Percentiles rank a stretch among this genome's conserved stretches.
These are phyloP conservation scores for Eciton burchellii DNA, from an alignment of 1,140 invertebrate genomes.

Conservation along the genomic window DNA sequence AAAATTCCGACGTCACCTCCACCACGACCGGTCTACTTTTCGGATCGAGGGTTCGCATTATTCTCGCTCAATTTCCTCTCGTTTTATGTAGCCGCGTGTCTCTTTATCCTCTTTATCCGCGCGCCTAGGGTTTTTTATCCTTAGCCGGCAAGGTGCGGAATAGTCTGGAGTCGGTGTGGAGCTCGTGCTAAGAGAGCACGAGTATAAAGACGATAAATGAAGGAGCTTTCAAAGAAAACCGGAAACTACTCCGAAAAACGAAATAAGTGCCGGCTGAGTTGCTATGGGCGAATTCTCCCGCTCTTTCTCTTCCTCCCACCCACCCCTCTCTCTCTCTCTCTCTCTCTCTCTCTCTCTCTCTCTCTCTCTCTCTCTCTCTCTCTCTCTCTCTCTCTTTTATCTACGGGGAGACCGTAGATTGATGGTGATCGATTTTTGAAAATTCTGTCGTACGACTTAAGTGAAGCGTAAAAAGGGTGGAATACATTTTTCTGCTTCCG, in stretches of 20 bases:
- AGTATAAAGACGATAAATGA: slow-evolving; percentile 61
- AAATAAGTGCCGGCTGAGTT: slow-evolving; percentile 56
- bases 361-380: neutral
- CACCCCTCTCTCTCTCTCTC: neutral
- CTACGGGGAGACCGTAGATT: slow-evolving; percentile 15
- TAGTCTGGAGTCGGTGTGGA: slow-evolving; percentile 49
- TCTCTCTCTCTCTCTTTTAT: slow-evolving; percentile 9
- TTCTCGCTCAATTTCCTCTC: slow-evolving; percentile 60
- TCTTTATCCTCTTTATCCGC: slow-evolving; percentile 46
- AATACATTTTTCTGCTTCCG: slow-evolving; percentile 26
- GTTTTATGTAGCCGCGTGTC: slow-evolving; percentile 60
- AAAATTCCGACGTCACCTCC: slow-evolving; percentile 32
- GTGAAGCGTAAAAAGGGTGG: slow-evolving; percentile 21
- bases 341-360: slow-evolving; percentile 6
- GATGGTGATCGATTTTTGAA: slow-evolving; percentile 47
- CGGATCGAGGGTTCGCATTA: slow-evolving; percentile 51
- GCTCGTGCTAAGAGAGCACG: slow-evolving; percentile 23
- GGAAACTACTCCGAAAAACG: slow-evolving; percentile 58
- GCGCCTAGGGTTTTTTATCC: slow-evolving; percentile 34
- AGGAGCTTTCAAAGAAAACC: slow-evolving; percentile 60
- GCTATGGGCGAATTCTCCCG: neutral
- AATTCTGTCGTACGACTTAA: slow-evolving; percentile 38
- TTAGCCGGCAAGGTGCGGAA: slow-evolving; percentile 42
- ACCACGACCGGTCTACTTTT: slow-evolving; percentile 45
- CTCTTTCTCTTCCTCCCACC: no score